Evolutionary conservation across 2,113 vertebrate genomes (phyloP), one percentile per base, ranked within the genome.

Genomic region (Austrofundulus limnaeus): DNA sequence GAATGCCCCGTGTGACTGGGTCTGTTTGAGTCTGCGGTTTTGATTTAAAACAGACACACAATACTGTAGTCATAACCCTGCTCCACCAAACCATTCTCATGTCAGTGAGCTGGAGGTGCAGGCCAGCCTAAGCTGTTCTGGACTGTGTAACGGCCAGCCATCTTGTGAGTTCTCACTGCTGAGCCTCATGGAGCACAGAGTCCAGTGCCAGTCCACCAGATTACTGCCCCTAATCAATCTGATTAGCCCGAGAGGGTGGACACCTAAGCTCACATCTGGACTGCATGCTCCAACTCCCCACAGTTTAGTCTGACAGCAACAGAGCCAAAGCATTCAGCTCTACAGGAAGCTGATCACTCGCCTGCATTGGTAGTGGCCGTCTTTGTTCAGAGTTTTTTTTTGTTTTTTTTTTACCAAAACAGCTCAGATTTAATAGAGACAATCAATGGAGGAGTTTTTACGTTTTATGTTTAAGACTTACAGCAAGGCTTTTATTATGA

Each of bases 211-310:
- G 80, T 64, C 55, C 72, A 58, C 79, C 87, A 87, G 87, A 88
- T 90, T 87, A 88, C 82, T 74, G 77, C 66, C 53, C 78, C 66
- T 85, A 90, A 92, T 92, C 90, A 91, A 89, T 87, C 87, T 90
- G 89, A 91, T 92, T 89, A 89, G 82, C 46, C 63, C 63, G 70
- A 78, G 81, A 84, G 76, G 83, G 83, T 25, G 79, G 85, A 90
- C 89, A 91, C 90, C 87, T 89, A 59, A 77, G 67, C 82, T 77
- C 83, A 73, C 83, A 84, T 90, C 87, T 91, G 84, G 81, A 73
- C 67, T 61, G 41, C 81, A 73, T 80, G 81, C 72, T 66, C 71
- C 39, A 43, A 70, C 61, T 83, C 68, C 72, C 69, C 61, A 66
- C 58, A 85, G 87, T 86, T 88, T 78, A 84, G 81, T 85, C 84